A percentile compares a stretch with the other conserved stretches of the same genome.
phyloP scores from a whole-genome alignment of 1,140 invertebrate species.

The Ostrea denselamellosa region DNA sequence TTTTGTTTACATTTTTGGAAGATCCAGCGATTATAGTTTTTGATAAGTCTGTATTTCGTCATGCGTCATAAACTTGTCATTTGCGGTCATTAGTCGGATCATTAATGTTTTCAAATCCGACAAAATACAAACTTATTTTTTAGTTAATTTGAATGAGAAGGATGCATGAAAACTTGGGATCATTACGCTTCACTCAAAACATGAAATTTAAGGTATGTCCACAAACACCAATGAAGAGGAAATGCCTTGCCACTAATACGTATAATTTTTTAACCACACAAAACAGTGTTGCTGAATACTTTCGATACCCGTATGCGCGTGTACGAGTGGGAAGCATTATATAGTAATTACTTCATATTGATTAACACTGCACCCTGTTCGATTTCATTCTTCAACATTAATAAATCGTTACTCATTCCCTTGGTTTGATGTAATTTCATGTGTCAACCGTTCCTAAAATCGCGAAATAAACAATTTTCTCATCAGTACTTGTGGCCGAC shows the following conservation, averaged over 20 bases:
- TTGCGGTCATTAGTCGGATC: slow-evolving; percentile 14
- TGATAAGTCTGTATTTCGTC: slow-evolving; percentile 13
- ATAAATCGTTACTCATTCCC: slow-evolving; percentile 17
- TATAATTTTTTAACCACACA: not conserved
- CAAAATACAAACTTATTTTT: not conserved
- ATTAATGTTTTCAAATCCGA: slow-evolving; percentile 2
- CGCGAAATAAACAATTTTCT: slow-evolving; percentile 30
- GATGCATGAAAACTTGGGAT: not conserved
- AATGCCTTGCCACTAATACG: not conserved
- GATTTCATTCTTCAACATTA: not conserved
- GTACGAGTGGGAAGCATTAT: not conserved
- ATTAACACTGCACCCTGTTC: slow-evolving; percentile 15
- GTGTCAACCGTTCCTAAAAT: not conserved
- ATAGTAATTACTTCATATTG: not conserved
- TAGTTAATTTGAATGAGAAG: not conserved
- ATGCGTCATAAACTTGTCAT: slow-evolving; percentile 35
- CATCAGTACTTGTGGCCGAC: slow-evolving; percentile 7
- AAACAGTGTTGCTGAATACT: not conserved
- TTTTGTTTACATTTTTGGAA: not conserved
- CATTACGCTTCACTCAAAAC: no score
- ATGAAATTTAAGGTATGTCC: not conserved
- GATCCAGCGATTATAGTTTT: not conserved
- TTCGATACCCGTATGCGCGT: not conserved
- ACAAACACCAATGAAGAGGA: not conserved
- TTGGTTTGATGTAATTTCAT: slow-evolving; percentile 3